Conservation (phyloP, 35 echinoderm and acorn worm species). For the Ophiothrix spiculata region DNA sequence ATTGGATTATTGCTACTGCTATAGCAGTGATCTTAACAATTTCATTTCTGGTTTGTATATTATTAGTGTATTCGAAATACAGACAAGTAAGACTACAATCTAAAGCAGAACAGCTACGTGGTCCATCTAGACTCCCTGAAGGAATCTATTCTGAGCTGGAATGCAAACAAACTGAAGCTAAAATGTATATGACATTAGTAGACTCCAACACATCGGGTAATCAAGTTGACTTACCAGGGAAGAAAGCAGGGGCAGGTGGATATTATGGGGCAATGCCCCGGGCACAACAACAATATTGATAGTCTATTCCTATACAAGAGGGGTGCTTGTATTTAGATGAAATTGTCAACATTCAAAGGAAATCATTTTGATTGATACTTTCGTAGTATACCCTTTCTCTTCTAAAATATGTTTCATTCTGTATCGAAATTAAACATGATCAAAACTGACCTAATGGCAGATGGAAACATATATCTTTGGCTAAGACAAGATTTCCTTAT, state of each 20-base stretch:
- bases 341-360: no score
- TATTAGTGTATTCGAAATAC: background rate
- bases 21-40: background rate
- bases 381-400: no score
- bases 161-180: background rate
- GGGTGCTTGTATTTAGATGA: no score
- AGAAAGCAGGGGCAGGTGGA: background rate
- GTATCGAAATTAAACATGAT: no score
- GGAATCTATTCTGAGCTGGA: background rate
- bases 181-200: constrained; percentile 9
- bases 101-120: background rate
- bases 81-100: background rate
- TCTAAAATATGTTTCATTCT: no score
- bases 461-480: no score
- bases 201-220: background rate
- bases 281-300: background rate
- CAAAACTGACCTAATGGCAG: no score
- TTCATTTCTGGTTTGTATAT: background rate
- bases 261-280: background rate
- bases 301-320: no score
- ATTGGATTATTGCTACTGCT: background rate
- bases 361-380: no score
- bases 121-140: background rate
- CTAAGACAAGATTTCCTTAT: no score
- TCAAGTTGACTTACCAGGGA: background rate